Evolutionary conservation across 1,140 invertebrate genomes (phyloP), one percentile per base, ranked within the genome.

Genomic region (Diorhabda sublineata): DNA sequence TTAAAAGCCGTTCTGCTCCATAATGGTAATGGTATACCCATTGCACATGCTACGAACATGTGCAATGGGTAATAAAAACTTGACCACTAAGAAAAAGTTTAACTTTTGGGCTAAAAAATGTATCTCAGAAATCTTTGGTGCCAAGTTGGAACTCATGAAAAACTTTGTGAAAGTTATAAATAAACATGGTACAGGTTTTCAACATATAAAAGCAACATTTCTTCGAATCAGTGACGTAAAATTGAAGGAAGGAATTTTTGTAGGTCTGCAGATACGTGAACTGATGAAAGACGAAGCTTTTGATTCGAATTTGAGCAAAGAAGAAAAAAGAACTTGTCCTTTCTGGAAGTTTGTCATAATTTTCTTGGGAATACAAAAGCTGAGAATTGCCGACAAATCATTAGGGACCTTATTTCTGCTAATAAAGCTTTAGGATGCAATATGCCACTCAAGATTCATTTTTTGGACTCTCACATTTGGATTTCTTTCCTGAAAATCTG

Each of bases 101-200:
- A 47, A 70, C 45, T 8, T 64, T 64, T 62, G 58, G 41, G 52
- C 6, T 59, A n/a, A 71, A 78, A 42, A 78, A 80, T 74, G 65
- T 78, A 52, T 67, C 68, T 69, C 59, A 67, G 45, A 59, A 76
- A 44, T 69, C 71, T 42, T 58, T 64, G 63, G 44, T 66, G 11
- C 69, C 76, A 11, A 68, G 45, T 9, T 52, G 8, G 76, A 42
- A 74, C 73, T 78, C n/a, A 81, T 79, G 70, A 83, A 82, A 75
- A 78, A 81, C 43, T 81, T 80, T 73, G 74, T 81, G 8, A 82
- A 82, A 74, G 76, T 69, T 61, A 68, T 80, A 64, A 26, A 74
- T 44, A 78, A 76, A 72, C 73, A 81, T 64, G 74, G 73, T 61
- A 8, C 60, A 67, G 75, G 69, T 42, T 82, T 82, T 75, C 52